Percentiles rank a stretch among this genome's conserved stretches.
These are phyloP conservation scores for Aurelia aurita complex sp. Pacific DNA, from an alignment of 30 jellyfish, hydroid and myxozoan genomes.

Conservation along the genomic window DNA sequence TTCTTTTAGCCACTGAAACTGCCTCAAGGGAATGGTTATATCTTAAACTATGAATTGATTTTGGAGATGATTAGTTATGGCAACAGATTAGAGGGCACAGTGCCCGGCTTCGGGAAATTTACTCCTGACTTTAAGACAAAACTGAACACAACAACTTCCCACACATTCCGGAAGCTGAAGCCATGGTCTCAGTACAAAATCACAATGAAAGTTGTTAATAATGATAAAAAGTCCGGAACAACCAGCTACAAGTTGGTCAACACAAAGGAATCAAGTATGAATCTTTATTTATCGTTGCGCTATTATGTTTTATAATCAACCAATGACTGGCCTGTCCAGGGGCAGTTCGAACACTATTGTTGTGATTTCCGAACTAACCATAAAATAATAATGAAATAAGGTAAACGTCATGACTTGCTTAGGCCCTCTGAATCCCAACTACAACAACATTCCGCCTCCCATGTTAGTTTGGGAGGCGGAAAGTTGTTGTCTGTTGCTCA, in stretches of 20 bases:
- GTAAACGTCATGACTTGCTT: too few species aligned
- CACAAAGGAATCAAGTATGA: conserved; percentile 54
- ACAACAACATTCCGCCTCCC: too few species aligned
- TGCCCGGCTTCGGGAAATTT: neutral
- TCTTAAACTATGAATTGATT: conserved; percentile 13
- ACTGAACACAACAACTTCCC: neutral
- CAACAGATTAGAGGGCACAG: neutral
- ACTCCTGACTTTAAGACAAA: neutral
- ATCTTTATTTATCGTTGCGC: neutral
- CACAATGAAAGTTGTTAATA: conserved; percentile 8
- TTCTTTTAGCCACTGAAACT: conserved; percentile 14
- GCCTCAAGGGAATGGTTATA: conserved; percentile 25
- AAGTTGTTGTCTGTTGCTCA: too few species aligned
- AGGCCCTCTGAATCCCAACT: too few species aligned
- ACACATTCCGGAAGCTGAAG: conserved; percentile 8
- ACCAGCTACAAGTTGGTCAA: neutral
- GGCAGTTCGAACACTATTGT: too few species aligned
- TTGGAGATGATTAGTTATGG: conserved; percentile 19
- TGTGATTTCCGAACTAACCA: too few species aligned
- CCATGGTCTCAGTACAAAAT: conserved; percentile 49
- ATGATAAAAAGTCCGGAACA: neutral
- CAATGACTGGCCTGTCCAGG: too few species aligned
- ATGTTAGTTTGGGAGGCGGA: too few species aligned
- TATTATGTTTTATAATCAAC: too few species aligned
- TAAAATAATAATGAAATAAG: too few species aligned